A percentile compares a stretch with the other conserved stretches of the same genome.
phyloP scores from a whole-genome alignment of 2,797 vertebrate genomes.

The Thunnus albacares region DNA sequence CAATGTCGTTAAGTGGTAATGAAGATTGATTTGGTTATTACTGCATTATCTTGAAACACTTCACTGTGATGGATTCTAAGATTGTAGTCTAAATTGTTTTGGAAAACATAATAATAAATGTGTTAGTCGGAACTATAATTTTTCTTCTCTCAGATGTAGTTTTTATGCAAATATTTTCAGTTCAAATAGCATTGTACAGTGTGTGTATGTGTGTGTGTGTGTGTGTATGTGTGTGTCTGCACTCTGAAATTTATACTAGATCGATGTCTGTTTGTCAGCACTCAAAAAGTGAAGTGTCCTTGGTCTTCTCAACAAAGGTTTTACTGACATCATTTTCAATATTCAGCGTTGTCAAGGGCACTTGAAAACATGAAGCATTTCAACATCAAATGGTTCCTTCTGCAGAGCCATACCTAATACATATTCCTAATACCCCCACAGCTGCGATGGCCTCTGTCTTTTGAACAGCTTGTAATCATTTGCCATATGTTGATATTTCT shows the following conservation, averaged over 20 bases:
- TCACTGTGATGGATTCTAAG: neutral
- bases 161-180: neutral
- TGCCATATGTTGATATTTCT: slow-evolving; percentile 15
- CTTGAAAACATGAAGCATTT: slow-evolving; percentile 31
- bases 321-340: slow-evolving; percentile 4
- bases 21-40: neutral
- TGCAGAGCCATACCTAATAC: slow-evolving; percentile 9
- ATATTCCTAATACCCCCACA: neutral
- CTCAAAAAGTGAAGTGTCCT: slow-evolving; percentile 35
- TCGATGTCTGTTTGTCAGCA: slow-evolving; percentile 7
- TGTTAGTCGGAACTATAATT: neutral
- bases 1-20: neutral
- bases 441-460: neutral
- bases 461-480: neutral
- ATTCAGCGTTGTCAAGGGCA: slow-evolving; percentile 13
- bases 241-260: neutral
- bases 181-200: slow-evolving; percentile 6
- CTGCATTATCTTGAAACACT: neutral
- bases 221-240: neutral
- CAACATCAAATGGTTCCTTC: neutral
- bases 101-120: neutral
- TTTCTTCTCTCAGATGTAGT: neutral
- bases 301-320: slow-evolving; percentile 31
- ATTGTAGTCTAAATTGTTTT: neutral
- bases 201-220: no score